A percentile compares a stretch with the other conserved stretches of the same genome.
These are phyloP conservation scores for Physella acuta DNA, from an alignment of 1,140 invertebrate species.

Conservation along the genomic window DNA sequence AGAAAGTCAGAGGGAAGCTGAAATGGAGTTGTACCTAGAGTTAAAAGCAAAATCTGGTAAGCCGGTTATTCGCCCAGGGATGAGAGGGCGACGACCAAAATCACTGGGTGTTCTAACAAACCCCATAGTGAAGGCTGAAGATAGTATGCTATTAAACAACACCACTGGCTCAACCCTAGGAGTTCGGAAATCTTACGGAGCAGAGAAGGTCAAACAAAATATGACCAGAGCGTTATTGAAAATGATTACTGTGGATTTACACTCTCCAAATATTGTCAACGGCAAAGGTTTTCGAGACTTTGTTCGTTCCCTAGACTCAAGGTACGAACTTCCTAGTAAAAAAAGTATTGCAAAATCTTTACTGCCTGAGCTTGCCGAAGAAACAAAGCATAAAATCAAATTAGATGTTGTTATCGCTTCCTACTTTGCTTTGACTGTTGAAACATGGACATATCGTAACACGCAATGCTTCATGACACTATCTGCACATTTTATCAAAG, in stretches of 20 bases:
- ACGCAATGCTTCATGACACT: constrained; percentile 15
- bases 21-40: constrained; percentile 20
- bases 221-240: constrained; percentile 7
- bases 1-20: constrained; percentile 14
- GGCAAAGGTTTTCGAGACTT: constrained; percentile 19
- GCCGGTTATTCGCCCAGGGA: constrained; percentile 4
- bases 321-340: constrained; percentile 18
- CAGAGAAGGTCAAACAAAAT: constrained; percentile 14
- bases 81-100: constrained; percentile 11
- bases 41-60: constrained; percentile 14
- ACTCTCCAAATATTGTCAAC: constrained; percentile 6
- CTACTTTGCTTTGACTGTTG: constrained; percentile 22
- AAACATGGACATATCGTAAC: constrained; percentile 13
- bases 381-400: constrained; percentile 17
- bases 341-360: constrained; percentile 11
- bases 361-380: constrained; percentile 17
- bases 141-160: neutral
- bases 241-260: constrained; percentile 17
- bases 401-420: constrained; percentile 22
- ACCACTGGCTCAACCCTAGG: neutral
- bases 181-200: constrained; percentile 1
- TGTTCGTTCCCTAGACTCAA: constrained; percentile 7
- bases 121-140: constrained; percentile 12
- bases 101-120: neutral
- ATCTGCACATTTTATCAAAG: constrained; percentile 23